A percentile compares a stretch with the other conserved stretches of the same genome.
phyloP scores from a whole-genome alignment of 1,140 invertebrate genomes.

The Geopemphigus sp. region DNA sequence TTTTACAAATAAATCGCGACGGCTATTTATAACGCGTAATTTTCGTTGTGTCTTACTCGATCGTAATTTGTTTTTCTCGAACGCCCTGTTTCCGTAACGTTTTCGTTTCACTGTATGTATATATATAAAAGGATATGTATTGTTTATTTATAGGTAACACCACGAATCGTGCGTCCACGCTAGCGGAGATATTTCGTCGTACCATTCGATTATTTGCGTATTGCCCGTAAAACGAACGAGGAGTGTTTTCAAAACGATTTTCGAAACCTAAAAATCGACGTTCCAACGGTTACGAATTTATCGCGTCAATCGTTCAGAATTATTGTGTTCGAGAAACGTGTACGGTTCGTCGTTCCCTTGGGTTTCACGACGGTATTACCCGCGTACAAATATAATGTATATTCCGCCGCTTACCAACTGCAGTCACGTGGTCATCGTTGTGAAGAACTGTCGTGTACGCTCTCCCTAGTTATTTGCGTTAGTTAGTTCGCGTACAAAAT shows the following conservation, averaged over 20 bases:
- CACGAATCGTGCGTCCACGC: not conserved
- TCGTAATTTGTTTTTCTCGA: too few relatives aligned
- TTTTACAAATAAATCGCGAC: too few relatives aligned
- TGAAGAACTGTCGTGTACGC: slow-evolving; percentile 26
- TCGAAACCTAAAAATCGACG: not conserved
- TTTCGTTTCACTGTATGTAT: too few relatives aligned
- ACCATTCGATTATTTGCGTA: too few relatives aligned
- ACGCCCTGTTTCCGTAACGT: too few relatives aligned
- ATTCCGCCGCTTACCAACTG: not conserved
- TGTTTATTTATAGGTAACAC: not conserved
- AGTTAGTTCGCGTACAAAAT: not conserved
- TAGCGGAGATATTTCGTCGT: too few relatives aligned
- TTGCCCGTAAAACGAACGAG: too few relatives aligned
- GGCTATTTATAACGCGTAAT: too few relatives aligned
- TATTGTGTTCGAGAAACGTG: slow-evolving; percentile 1
- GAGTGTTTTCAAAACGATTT: too few relatives aligned
- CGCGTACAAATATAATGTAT: not conserved
- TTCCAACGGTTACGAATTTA: not conserved
- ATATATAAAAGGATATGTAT: too few relatives aligned
- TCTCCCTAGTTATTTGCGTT: not conserved
- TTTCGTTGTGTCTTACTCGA: too few relatives aligned
- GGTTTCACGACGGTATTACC: slow-evolving; percentile 5
- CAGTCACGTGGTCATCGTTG: slow-evolving; percentile 38
- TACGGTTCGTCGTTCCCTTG: not conserved
- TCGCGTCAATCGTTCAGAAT: not conserved